These are phyloP conservation scores for Riptortus pedestris DNA, from an alignment of 1,140 invertebrate genomes.

Conservation along the genomic window DNA sequence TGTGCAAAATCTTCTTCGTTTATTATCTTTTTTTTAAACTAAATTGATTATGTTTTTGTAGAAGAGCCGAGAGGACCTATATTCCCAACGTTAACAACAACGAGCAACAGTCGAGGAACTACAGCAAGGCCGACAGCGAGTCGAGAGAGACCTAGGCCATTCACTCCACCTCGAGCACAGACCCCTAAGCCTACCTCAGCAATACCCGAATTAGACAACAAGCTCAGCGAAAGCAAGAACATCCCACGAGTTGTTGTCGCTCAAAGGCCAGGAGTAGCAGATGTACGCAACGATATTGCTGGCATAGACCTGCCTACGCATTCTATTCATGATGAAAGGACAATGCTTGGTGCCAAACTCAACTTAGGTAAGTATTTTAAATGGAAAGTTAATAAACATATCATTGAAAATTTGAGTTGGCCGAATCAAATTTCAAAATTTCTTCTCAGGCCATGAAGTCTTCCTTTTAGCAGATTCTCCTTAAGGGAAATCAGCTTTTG, in stretches of 20 bases:
- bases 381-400: no score
- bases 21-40: no score
- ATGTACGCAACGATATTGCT: conserved; percentile 41
- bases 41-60: no score
- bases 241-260: conserved; percentile 45
- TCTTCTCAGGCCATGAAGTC: no score
- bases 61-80: neutral
- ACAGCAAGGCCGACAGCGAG: conserved; percentile 35
- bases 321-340: conserved; percentile 48
- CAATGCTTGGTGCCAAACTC: conserved; percentile 58
- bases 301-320: conserved; percentile 51
- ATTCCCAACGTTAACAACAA: neutral
- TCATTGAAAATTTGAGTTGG: no score
- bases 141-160: conserved; percentile 33
- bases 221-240: conserved; percentile 26
- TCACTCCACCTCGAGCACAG: conserved; percentile 22
- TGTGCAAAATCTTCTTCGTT: no score
- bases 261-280: conserved; percentile 45
- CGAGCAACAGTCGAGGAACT: conserved; percentile 28
- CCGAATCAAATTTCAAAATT: no score
- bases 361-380: conserved; percentile 49
- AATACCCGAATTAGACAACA: conserved; percentile 30
- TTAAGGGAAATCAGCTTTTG: no score
- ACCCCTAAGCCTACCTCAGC: conserved; percentile 28
- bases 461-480: no score